A percentile compares a stretch with the other conserved stretches of the same genome.
These are phyloP conservation scores for Gavialis gangeticus DNA, from an alignment of 2,113 vertebrate genomes.

Conservation along the genomic window DNA sequence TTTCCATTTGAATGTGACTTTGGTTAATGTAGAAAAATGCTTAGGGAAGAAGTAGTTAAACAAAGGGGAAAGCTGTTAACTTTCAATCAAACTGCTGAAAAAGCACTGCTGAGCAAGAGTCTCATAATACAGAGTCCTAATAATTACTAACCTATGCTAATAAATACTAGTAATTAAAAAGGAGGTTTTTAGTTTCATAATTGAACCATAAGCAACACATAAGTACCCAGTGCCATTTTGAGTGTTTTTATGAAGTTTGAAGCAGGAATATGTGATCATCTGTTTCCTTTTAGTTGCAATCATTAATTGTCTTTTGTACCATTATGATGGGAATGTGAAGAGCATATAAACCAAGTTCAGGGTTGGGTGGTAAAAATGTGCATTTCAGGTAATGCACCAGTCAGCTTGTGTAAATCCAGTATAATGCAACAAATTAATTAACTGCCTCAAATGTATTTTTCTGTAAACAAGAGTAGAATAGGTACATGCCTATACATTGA, in stretches of 20 bases:
- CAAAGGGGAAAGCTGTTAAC: neutral
- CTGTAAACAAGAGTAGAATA: neutral
- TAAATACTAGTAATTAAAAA: neutral
- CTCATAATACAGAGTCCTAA: too few relatives aligned
- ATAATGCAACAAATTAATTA: neutral
- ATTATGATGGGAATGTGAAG: neutral
- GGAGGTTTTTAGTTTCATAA: neutral
- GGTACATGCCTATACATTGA: neutral
- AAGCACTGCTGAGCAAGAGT: neutral
- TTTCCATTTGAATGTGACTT: neutral
- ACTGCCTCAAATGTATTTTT: neutral
- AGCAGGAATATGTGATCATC: neutral
- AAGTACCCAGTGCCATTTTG: constrained; percentile 24
- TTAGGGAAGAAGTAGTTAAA: rapidly evolving
- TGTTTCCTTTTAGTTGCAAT: neutral
- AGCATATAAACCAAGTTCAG: neutral
- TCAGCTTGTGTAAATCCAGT: neutral
- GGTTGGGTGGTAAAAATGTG: neutral
- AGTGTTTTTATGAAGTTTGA: neutral
- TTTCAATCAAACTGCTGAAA: neutral
- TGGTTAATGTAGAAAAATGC: neutral
- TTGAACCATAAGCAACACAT: neutral
- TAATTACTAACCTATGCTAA: neutral
- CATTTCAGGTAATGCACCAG: neutral
- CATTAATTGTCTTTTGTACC: neutral